Percentiles rank a stretch among this genome's conserved stretches.
Evolutionary conservation across 2,797 vertebrate species (phyloP).

Genomic region (Betta splendens): DNA sequence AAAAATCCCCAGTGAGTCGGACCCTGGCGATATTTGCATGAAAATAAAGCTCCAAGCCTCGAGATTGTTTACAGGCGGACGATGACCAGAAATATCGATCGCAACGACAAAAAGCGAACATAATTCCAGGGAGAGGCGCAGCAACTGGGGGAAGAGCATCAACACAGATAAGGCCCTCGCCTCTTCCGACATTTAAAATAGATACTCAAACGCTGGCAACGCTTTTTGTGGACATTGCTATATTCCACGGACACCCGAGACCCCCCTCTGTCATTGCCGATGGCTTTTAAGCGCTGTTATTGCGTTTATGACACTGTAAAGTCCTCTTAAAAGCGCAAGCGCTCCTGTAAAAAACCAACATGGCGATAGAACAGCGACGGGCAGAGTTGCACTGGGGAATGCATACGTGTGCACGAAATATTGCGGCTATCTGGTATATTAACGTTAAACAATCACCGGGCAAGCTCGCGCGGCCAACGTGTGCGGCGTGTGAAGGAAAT

Average conservation of each 20-base stretch:
- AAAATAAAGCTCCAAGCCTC: slow-evolving; percentile 82
- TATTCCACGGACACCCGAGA: slow-evolving; percentile 32
- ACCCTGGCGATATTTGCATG: slow-evolving; percentile 74
- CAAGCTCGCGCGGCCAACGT: slow-evolving; percentile 26
- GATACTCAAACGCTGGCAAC: slow-evolving; percentile 58
- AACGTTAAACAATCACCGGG: slow-evolving; percentile 57
- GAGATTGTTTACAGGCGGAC: slow-evolving; percentile 53
- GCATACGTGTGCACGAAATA: slow-evolving; percentile 94
- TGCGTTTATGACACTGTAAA: slow-evolving; percentile 69
- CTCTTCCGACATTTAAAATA: slow-evolving; percentile 82
- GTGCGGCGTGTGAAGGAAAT: slow-evolving; percentile 8
- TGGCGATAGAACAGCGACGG: slow-evolving; percentile 83
- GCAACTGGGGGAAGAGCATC: slow-evolving; percentile 50
- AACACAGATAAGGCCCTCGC: slow-evolving; percentile 77
- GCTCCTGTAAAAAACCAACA: slow-evolving; percentile 85
- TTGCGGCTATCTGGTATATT: slow-evolving; percentile 76
- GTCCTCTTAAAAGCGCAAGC: slow-evolving; percentile 67
- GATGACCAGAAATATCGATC: slow-evolving; percentile 26
- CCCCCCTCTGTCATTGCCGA: slow-evolving; percentile 53
- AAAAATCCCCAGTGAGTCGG: slow-evolving; percentile 81
- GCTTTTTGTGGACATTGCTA: slow-evolving; percentile 29
- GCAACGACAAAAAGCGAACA: slow-evolving; percentile 64
- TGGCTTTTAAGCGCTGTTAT: slow-evolving; percentile 69
- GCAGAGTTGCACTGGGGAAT: slow-evolving; percentile 79
- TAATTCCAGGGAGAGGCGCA: slow-evolving; percentile 70